Evolutionary conservation across 2,113 vertebrate genomes (phyloP).

Genomic region (Mustela nigripes): DNA sequence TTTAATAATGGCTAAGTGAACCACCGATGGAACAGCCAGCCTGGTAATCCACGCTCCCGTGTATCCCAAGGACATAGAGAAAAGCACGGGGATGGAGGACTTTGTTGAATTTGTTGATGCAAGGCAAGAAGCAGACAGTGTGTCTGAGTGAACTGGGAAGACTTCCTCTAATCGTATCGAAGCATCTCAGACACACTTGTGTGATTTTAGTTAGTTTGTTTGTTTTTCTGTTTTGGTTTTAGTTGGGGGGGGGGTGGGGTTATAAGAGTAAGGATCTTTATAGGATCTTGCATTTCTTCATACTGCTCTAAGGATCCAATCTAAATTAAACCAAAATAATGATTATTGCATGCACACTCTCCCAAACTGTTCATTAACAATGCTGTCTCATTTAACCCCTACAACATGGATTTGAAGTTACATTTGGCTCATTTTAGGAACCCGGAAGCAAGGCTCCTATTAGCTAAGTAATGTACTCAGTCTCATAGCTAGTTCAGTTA

Average conservation of each 20-base stretch:
- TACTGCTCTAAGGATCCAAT: background rate
- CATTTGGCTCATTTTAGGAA: background rate
- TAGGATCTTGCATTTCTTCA: background rate
- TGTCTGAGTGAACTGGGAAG: background rate
- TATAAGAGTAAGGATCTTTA: background rate
- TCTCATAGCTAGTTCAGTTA: background rate
- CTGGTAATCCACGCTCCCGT: background rate
- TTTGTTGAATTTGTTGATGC: background rate
- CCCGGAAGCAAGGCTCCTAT: background rate
- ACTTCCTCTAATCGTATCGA: background rate
- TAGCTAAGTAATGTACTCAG: background rate
- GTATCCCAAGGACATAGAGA: background rate
- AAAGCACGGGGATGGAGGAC: background rate
- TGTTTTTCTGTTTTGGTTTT: background rate
- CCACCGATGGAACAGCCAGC: slow-evolving; percentile 55
- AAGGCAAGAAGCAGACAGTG: background rate
- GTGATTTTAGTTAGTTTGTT: background rate
- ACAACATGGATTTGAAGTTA: background rate
- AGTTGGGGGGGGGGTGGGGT: background rate
- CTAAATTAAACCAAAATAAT: background rate
- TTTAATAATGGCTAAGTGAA: slow-evolving; percentile 85
- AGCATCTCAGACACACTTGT: background rate
- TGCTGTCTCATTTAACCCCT: background rate
- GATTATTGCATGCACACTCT: background rate
- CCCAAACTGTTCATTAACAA: too few relatives aligned